Conservation (phyloP, 2,797 vertebrate genomes). For the Coregonus ussuriensis region DNA sequence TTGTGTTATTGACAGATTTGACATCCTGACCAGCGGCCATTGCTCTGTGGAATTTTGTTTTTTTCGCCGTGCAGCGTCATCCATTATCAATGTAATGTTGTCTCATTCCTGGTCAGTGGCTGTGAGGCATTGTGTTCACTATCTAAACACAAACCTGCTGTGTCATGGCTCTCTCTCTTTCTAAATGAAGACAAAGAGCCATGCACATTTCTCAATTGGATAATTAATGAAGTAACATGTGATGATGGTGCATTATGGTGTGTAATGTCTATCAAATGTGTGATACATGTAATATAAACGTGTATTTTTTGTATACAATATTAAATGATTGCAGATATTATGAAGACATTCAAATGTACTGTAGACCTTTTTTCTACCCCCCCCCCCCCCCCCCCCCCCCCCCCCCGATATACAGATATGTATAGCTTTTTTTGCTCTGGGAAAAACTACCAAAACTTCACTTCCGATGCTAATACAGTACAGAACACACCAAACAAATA, state of each 20-base stretch:
- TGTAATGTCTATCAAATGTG: conserved; percentile 28
- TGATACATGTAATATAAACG: background rate
- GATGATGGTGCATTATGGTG: conserved; percentile 44
- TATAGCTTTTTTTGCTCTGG: background rate
- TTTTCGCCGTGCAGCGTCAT: background rate
- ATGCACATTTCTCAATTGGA: conserved; percentile 75
- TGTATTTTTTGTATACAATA: background rate
- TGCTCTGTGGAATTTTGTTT: background rate
- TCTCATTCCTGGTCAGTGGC: background rate
- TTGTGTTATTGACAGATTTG: background rate
- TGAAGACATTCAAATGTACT: background rate
- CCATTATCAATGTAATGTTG: background rate
- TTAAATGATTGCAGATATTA: background rate
- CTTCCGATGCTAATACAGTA: conserved; percentile 14
- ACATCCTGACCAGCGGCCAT: background rate
- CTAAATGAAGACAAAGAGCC: conserved; percentile 75
- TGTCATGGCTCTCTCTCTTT: conserved; percentile 53
- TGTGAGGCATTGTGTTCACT: background rate
- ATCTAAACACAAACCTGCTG: conserved; percentile 52
- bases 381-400: too few species aligned
- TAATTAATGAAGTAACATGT: conserved; percentile 78
- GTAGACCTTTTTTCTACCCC: background rate
- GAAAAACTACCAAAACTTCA: background rate
- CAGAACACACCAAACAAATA: conserved; percentile 23
- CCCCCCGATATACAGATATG: background rate